Percentiles rank a stretch among this genome's conserved stretches.
Evolutionary conservation across 2,113 vertebrate genomes (phyloP).

Genomic region (Thomomys bottae): DNA sequence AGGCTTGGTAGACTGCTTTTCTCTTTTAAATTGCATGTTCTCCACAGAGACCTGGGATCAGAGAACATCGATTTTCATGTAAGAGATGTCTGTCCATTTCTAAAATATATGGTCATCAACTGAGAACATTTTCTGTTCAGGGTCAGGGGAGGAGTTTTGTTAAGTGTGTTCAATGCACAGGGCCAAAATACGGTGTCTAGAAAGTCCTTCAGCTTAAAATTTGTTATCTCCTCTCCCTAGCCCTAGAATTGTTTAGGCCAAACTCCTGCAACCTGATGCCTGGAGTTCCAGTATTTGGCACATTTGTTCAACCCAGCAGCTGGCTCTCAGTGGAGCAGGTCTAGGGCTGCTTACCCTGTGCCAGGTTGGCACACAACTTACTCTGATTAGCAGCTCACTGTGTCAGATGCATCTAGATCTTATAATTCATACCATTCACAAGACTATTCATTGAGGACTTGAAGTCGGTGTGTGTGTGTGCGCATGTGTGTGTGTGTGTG

Average conservation of each 20-base stretch:
- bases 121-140: not conserved
- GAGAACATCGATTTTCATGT: not conserved
- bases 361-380: not conserved
- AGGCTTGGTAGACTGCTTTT: too few species aligned
- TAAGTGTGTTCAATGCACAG: not conserved
- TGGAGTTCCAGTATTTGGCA: not conserved
- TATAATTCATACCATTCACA: not conserved
- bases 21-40: not conserved
- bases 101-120: not conserved
- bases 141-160: not conserved
- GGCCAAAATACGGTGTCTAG: not conserved
- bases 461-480: too few species aligned
- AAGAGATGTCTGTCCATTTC: not conserved
- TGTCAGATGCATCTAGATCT: not conserved
- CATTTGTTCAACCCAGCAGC: not conserved
- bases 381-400: constrained; percentile 44
- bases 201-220: not conserved
- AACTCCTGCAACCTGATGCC: not conserved
- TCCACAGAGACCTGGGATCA: not conserved
- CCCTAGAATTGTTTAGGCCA: not conserved
- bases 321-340: not conserved
- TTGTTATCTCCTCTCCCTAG: not conserved
- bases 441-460: not conserved
- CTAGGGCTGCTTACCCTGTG: constrained; percentile 17
- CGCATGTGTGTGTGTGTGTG: too few species aligned